Percentiles rank a stretch among this genome's conserved stretches.
phyloP scores from a whole-genome alignment of 2,797 vertebrate species.

The Saxicola maurus region DNA sequence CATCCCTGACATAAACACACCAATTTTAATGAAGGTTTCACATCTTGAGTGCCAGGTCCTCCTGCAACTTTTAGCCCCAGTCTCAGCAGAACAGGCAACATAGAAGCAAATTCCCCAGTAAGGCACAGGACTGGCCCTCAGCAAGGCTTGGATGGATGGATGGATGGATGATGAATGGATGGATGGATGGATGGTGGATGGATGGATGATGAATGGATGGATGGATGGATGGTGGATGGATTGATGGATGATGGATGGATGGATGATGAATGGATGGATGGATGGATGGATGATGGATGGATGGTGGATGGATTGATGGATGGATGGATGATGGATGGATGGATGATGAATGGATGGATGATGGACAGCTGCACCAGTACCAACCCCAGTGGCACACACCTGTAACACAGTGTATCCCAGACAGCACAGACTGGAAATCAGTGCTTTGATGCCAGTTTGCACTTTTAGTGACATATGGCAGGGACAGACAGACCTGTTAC shows the following conservation, averaged over 20 bases:
- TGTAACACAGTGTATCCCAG: too few relatives aligned
- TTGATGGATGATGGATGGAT: too few relatives aligned
- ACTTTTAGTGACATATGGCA: not conserved
- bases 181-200: not conserved
- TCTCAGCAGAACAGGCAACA: not conserved
- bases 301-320: not conserved
- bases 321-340: not conserved
- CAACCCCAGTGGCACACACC: fast-evolving
- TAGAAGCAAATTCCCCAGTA: not conserved
- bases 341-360: too few relatives aligned
- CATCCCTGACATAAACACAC: not conserved
- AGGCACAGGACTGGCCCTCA: not conserved
- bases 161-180: not conserved
- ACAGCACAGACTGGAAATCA: fast-evolving
- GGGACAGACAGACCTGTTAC: fast-evolving
- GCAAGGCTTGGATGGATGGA: not conserved
- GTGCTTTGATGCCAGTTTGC: fast-evolving
- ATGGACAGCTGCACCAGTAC: too few relatives aligned
- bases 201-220: not conserved
- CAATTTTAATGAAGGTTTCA: not conserved
- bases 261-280: too few relatives aligned
- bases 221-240: not conserved
- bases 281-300: not conserved
- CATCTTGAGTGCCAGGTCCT: not conserved
- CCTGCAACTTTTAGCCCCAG: not conserved